Evolutionary conservation across 2,113 vertebrate genomes (phyloP).

Genomic region (Oophaga pumilio): DNA sequence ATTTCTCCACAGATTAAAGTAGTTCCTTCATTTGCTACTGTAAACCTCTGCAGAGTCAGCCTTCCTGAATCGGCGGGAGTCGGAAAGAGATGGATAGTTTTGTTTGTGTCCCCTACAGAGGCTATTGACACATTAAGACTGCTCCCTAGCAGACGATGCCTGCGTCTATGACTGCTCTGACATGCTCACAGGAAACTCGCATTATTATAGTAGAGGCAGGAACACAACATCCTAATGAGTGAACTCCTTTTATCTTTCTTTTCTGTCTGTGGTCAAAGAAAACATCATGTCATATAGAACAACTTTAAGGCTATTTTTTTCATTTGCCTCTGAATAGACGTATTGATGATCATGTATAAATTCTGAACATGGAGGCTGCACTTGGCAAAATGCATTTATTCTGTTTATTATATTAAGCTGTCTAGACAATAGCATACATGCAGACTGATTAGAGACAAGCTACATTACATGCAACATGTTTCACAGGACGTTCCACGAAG

Average conservation of each 20-base stretch:
- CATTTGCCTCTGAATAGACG: not conserved
- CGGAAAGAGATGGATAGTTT: slow-evolving; percentile 69
- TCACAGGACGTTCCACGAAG: not conserved
- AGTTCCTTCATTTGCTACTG: slow-evolving; percentile 67
- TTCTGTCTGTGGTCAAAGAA: slow-evolving; percentile 34
- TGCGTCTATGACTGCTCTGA: slow-evolving; percentile 22
- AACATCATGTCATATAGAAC: not conserved
- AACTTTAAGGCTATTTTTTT: not conserved
- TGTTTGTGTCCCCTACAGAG: slow-evolving; percentile 65
- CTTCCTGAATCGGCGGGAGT: slow-evolving; percentile 65
- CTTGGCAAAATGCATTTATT: not conserved
- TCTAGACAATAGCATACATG: not conserved
- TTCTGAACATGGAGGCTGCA: not conserved
- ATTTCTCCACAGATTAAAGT: slow-evolving; percentile 69
- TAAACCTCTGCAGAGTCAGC: slow-evolving; percentile 64
- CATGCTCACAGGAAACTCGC: slow-evolving; percentile 48
- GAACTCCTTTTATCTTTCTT: slow-evolving; percentile 47
- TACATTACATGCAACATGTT: not conserved
- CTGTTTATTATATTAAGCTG: not conserved
- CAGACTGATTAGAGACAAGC: not conserved
- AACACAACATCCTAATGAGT: slow-evolving; percentile 46
- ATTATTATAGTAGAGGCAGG: slow-evolving; percentile 23
- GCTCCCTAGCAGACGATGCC: slow-evolving; percentile 40
- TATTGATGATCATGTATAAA: not conserved
- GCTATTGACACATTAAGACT: slow-evolving; percentile 56